Evolutionary conservation across 1,140 invertebrate genomes (phyloP).

Genomic region (Brachionus rubens): DNA sequence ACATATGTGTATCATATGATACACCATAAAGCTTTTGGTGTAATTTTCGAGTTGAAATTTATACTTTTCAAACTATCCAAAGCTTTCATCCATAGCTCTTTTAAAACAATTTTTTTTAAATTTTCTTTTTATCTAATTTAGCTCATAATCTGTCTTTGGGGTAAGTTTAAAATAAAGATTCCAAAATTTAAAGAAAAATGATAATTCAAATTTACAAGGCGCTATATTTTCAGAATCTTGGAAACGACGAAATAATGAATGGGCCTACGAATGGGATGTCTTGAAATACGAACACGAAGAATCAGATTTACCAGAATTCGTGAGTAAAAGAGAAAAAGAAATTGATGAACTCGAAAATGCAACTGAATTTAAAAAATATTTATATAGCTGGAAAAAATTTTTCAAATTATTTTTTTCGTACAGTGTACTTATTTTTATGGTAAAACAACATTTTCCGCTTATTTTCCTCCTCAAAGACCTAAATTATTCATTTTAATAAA

Average conservation of each 20-base stretch:
- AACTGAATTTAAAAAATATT: conserved; percentile 52
- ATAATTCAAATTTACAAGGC: conserved; percentile 51
- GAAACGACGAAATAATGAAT: conserved; percentile 57
- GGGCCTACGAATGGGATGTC: conserved; percentile 62
- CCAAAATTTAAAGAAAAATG: not conserved
- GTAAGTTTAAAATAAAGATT: conserved; percentile 50
- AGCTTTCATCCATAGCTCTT: too few relatives aligned
- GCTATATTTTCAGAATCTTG: conserved; percentile 61
- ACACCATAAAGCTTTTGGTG: too few relatives aligned
- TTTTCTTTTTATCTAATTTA: not conserved
- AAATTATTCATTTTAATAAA: too few relatives aligned
- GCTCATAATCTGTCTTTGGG: conserved; percentile 60
- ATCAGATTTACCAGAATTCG: conserved; percentile 59
- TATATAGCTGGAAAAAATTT: conserved; percentile 53
- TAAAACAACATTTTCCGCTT: too few relatives aligned
- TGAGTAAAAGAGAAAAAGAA: conserved; percentile 50
- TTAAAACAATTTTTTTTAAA: not conserved
- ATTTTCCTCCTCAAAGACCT: too few relatives aligned
- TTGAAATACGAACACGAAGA: conserved; percentile 60
- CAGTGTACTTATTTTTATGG: conserved; percentile 57
- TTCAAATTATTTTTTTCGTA: conserved; percentile 55
- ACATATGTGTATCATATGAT: too few relatives aligned
- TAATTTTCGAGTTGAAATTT: too few relatives aligned
- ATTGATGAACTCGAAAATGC: conserved; percentile 53
- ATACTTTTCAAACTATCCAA: too few relatives aligned